Conservation (phyloP, 2,113 vertebrate genomes). For the Psilopsiagon aurifrons region DNA sequence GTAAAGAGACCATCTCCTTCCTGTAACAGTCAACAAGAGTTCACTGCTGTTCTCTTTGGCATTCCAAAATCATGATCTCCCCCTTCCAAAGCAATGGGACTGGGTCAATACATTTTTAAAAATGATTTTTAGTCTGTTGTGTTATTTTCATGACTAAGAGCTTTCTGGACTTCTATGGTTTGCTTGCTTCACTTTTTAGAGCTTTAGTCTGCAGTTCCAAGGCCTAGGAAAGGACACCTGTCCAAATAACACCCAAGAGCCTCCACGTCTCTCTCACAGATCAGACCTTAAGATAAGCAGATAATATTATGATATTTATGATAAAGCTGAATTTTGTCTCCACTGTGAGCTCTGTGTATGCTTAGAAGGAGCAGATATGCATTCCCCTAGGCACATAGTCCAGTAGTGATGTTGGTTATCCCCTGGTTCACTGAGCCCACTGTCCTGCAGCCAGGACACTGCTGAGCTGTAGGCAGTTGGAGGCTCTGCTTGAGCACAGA, state of each 20-base stretch:
- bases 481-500: accelerated
- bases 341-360: neutral
- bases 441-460: neutral
- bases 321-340: neutral
- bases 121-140: neutral
- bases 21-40: neutral
- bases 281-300: neutral
- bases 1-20: neutral
- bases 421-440: neutral
- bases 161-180: neutral
- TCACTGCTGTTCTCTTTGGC: neutral
- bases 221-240: neutral
- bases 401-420: neutral
- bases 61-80: neutral
- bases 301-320: neutral
- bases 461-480: neutral
- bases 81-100: neutral
- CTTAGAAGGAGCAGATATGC: neutral
- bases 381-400: neutral
- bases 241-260: neutral
- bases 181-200: neutral
- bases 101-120: neutral
- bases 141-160: neutral
- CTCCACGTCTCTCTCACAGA: neutral
- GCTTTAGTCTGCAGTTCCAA: neutral